phyloP scores from a whole-genome alignment of 2,113 vertebrate species.

The Thryonomys swinderianus region DNA sequence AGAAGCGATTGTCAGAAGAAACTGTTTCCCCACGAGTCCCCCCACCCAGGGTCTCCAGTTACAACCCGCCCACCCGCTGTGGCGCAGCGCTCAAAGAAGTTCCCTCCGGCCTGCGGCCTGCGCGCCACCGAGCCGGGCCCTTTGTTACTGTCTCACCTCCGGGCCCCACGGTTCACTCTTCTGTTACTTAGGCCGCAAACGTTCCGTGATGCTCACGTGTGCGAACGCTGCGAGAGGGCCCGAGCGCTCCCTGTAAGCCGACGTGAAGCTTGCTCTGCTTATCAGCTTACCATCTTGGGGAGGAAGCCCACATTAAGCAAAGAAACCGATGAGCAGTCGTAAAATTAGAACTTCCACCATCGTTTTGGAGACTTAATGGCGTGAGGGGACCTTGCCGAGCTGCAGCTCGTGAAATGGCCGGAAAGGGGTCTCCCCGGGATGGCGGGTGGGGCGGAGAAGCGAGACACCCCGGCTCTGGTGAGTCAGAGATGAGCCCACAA shows the following conservation, averaged over 20 bases:
- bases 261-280: not conserved
- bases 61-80: too few species aligned
- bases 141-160: not conserved
- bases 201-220: not conserved
- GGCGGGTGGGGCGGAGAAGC: not conserved
- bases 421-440: not conserved
- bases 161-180: not conserved
- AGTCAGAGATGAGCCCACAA: not conserved
- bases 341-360: not conserved
- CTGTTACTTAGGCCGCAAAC: not conserved
- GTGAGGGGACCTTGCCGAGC: not conserved
- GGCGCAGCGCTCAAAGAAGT: too few species aligned
- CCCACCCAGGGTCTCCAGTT: not conserved
- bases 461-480: not conserved
- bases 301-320: not conserved
- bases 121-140: too few species aligned
- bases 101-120: too few species aligned
- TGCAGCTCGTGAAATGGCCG: not conserved
- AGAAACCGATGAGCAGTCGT: not conserved
- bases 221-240: not conserved
- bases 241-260: not conserved
- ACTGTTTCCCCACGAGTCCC: not conserved
- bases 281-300: not conserved
- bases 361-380: not conserved
- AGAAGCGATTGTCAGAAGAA: not conserved